Percentiles rank a stretch among this genome's conserved stretches.
Evolutionary conservation across 2,888 invertebrate genomes (phyloP).

Genomic region (Nomada fucata): DNA sequence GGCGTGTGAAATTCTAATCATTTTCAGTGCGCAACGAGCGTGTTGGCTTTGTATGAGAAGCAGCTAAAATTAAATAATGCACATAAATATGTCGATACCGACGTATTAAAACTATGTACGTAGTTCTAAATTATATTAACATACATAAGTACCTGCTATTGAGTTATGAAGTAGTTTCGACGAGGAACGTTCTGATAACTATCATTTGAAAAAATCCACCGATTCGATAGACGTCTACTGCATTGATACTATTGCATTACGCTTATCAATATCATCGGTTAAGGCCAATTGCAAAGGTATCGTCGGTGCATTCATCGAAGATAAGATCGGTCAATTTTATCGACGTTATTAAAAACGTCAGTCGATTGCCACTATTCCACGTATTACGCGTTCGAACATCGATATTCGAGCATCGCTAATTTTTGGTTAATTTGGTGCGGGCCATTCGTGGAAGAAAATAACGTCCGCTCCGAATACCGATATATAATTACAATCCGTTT

Average conservation of each 20-base stretch:
- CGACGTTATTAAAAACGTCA: constrained; percentile 9
- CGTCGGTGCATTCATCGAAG: constrained; percentile 20
- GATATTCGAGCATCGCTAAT: neutral
- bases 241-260: neutral
- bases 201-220: constrained; percentile 8
- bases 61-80: too few species aligned
- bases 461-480: neutral
- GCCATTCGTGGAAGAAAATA: neutral
- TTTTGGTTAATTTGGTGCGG: neutral
- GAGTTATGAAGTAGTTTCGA: neutral
- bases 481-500: neutral
- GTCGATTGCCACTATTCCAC: constrained; percentile 21
- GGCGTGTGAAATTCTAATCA: too few species aligned
- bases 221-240: neutral
- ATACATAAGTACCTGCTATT: neutral
- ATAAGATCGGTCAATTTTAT: constrained; percentile 41
- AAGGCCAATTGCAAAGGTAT: neutral
- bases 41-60: too few species aligned
- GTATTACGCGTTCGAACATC: neutral
- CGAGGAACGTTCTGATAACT: neutral
- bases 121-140: neutral
- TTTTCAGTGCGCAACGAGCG: too few species aligned
- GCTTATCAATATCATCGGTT: constrained; percentile 35
- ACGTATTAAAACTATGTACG: neutral
- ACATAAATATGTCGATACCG: too few species aligned